Evolutionary conservation across 2,113 vertebrate genomes (phyloP), one percentile per base, ranked within the genome.

Genomic region (Monarcha castaneiventris): DNA sequence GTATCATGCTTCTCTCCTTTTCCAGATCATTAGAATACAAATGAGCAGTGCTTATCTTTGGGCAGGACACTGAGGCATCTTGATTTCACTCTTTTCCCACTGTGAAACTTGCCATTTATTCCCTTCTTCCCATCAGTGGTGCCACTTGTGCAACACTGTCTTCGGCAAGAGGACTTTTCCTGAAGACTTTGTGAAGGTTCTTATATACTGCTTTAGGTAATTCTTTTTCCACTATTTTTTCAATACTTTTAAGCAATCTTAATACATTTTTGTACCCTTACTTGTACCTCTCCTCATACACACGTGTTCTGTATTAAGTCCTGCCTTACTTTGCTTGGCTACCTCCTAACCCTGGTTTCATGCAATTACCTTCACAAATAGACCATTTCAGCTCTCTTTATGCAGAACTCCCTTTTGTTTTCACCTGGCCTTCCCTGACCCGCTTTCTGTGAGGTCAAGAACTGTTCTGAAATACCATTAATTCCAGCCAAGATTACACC

Each of bases 351-450:
- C 67, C 35, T 87, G 89, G 74, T 90, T 96, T 91, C 87, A 85
- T 85, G 87, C 82, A 94, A 96, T 94, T 96, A 93, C 89, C 75
- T 83, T 93, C 87, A 91, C 72, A 96, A 95, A 96, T 58, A 84
- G 94, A 88, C 68, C 19, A 0, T 95, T 97, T 95, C 88, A 86
- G 33, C 71, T 80, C 75, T 93, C 82, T 91, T 94, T 93, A 90
- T 89, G 74, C 63, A 83, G 54, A 71, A 21, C 48, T 80, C 16
- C 44, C 71, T 96, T 96, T 91, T 97, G 84, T 95, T 96, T 96
- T 89, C 67, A 91, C 82, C 87, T 93, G 78, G 84, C 81, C 71
- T 94, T 95, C 58, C 37, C 63, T 93, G 91, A 95, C 81, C 81
- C 75, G 89, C 91, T 82, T 77, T 93, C 71, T 66, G 62, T 52